A percentile compares a stretch with the other conserved stretches of the same genome.
phyloP scores from a whole-genome alignment of 1,140 invertebrate species.

The Hyposmocoma kahamanoa region DNA sequence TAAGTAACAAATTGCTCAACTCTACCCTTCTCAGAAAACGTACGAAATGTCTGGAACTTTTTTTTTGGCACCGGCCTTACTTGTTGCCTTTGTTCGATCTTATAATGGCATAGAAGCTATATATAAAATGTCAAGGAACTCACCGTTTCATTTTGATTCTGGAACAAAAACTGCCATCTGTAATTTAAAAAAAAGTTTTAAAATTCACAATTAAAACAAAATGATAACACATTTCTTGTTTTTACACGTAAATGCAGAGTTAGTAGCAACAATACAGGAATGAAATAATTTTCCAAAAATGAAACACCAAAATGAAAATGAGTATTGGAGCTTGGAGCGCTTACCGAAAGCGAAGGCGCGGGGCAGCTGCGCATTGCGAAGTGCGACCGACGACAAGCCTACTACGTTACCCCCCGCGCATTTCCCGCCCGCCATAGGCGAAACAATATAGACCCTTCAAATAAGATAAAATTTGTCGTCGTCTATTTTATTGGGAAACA shows the following conservation, averaged over 20 bases:
- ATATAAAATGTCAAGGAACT: background rate
- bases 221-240: too few relatives aligned
- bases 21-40: background rate
- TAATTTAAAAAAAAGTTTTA: background rate
- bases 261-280: background rate
- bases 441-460: too few relatives aligned
- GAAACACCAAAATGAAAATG: background rate
- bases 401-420: conserved; percentile 21
- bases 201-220: too few relatives aligned
- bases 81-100: background rate
- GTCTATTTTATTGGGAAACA: too few relatives aligned
- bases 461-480: too few relatives aligned
- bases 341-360: conserved; percentile 35
- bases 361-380: conserved; percentile 44
- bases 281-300: background rate
- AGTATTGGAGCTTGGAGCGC: conserved; percentile 6
- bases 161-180: background rate
- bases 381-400: conserved; percentile 32
- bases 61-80: background rate
- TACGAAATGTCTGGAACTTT: conserved; percentile 2
- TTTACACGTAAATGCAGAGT: too few relatives aligned
- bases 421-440: conserved; percentile 13
- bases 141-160: background rate
- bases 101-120: background rate
- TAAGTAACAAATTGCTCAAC: background rate